phyloP scores from a whole-genome alignment of 2,113 vertebrate species.

The Donacobius atricapilla region DNA sequence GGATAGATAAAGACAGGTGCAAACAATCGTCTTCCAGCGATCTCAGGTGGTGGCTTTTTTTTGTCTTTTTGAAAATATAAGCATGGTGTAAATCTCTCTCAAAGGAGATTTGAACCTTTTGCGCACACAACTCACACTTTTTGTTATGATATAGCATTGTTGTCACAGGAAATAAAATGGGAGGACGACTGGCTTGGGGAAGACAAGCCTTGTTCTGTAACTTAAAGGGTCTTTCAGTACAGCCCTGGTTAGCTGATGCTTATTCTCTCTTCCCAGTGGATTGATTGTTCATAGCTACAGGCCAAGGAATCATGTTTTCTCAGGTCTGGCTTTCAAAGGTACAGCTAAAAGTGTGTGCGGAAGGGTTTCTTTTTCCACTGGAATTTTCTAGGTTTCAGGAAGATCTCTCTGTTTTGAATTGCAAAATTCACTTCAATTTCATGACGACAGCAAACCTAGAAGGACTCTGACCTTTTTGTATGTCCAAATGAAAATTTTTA shows the following conservation, averaged over 20 bases:
- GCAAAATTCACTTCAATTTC: not conserved
- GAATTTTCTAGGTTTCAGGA: not conserved
- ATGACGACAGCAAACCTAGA: not conserved
- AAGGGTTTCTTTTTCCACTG: not conserved
- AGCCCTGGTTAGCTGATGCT: not conserved
- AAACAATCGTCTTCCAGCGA: not conserved
- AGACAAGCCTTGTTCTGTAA: not conserved
- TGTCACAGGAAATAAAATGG: not conserved
- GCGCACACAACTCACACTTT: not conserved
- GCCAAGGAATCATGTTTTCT: not conserved
- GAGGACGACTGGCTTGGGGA: not conserved
- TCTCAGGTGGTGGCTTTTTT: rapidly evolving
- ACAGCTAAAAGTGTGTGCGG: not conserved
- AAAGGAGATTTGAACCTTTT: not conserved
- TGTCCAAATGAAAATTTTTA: not conserved
- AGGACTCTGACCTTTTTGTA: not conserved
- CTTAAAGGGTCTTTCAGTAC: not conserved
- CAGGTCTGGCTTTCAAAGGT: not conserved
- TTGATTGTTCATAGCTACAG: not conserved
- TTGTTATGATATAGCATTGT: not conserved
- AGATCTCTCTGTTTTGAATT: not conserved
- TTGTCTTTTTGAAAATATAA: not conserved
- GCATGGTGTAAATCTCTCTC: not conserved
- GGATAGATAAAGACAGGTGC: not conserved
- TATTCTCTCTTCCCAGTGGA: not conserved